These are phyloP conservation scores for Myxocyprinus asiaticus DNA, from an alignment of 2,113 vertebrate genomes.

Conservation along the genomic window DNA sequence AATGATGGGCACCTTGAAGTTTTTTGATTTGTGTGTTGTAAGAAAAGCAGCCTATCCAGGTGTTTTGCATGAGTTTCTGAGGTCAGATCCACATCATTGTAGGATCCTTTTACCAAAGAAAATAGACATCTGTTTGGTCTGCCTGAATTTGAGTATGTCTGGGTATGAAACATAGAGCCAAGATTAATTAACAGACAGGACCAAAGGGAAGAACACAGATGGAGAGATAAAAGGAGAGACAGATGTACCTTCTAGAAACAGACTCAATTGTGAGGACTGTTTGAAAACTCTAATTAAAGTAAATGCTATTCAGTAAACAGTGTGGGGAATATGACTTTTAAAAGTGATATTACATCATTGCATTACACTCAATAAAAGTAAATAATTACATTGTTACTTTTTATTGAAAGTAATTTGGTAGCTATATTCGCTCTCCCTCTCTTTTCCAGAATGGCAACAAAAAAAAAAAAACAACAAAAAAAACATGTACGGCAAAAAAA, in stretches of 20 bases:
- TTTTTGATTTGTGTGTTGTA: constrained; percentile 19
- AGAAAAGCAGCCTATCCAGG: neutral
- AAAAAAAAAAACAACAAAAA: too few relatives aligned
- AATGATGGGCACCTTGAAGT: neutral
- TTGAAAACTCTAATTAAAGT: neutral
- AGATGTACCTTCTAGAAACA: constrained; percentile 38
- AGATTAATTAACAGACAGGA: constrained; percentile 50
- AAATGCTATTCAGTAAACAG: neutral
- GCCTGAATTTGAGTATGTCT: constrained; percentile 25
- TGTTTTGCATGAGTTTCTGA: neutral
- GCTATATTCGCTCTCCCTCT: too few relatives aligned
- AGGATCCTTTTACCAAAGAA: constrained; percentile 24
- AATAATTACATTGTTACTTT: too few relatives aligned
- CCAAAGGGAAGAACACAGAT: constrained; percentile 28
- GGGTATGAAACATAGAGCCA: constrained; percentile 15
- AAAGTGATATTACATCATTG: neutral
- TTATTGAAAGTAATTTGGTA: too few relatives aligned
- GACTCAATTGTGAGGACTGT: neutral
- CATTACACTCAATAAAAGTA: neutral
- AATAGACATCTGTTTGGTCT: constrained; percentile 27
- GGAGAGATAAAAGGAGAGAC: constrained; percentile 47
- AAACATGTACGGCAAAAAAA: too few relatives aligned
- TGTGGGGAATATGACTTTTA: neutral
- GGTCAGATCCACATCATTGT: neutral
- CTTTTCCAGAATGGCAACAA: too few relatives aligned